Base-by-base conservation (phyloP, 2,888 invertebrate genomes). In the Rapana venosa region DNA sequence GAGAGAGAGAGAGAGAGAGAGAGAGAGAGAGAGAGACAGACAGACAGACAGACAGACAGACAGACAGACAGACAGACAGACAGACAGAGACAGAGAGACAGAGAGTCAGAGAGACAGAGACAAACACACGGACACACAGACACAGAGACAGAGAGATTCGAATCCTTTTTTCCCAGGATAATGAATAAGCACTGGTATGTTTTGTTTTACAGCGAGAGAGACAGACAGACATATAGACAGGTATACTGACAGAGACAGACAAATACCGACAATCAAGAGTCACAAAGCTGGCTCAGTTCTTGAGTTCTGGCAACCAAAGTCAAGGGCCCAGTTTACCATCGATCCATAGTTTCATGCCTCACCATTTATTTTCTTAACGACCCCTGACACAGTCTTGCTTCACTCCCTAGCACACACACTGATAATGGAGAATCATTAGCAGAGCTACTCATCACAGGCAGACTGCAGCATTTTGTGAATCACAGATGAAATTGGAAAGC, bases 271-370 rank as follows among this genome's bases (percentile, higher is more conserved):
- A 26, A 17, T 1, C 1, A 26, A 66, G 66, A 66, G 66, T 22
- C 20, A 66, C 66, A 26, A 13, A 22, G 20, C 26, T 66, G 2
- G 66, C 26, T 66, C 26, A 47, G 47, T 47, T 47, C 47, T 47
- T 2, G 47, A 47, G 47, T 47, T 47, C 47, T 47, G 47, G 47
- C 47, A 47, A 47, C 8, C 47, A 2, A 47, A 47, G 47, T 47
- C 47, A 47, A 47, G 2, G 47, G 4, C 47, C 47, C 47, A 47
- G 6, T 74, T 74, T 11, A n/a, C n/a, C n/a, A n/a, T 6, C 74
- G n/a, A 74, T 74, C n/a, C 13, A 74, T 74, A 30, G n/a, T 74
- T 74, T 74, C 66, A 74, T 74, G 74, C 74, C n/a, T 74, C 74
- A 30, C 13, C n/a, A 26, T 74, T 30, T 74, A 74, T 74, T 74